These are phyloP conservation scores for Odontothrips loti DNA, from an alignment of 2,888 invertebrate genomes.

Conservation along the genomic window DNA sequence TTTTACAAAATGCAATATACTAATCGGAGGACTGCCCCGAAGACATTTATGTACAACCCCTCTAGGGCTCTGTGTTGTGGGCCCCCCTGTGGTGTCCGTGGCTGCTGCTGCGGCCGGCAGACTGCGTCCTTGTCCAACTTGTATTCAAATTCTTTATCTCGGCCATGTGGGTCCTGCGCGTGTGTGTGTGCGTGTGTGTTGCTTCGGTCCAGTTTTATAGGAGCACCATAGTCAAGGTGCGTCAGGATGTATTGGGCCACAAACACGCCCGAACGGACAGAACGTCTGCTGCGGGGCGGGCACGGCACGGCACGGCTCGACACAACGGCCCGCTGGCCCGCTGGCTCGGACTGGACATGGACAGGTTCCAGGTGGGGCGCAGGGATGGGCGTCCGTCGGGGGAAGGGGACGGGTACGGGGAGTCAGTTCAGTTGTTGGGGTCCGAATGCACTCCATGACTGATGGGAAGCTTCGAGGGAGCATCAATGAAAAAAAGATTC, in stretches of 20 bases:
- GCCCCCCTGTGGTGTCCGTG: not conserved
- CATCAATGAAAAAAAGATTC: too few relatives aligned
- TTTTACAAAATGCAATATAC: too few relatives aligned
- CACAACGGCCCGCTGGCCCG: not conserved
- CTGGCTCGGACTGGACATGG: too few relatives aligned
- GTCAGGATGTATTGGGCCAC: slow-evolving; percentile 15
- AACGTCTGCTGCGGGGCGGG: not conserved
- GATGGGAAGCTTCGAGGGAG: too few relatives aligned
- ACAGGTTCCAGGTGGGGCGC: too few relatives aligned
- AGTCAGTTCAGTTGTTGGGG: too few relatives aligned
- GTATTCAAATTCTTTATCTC: slow-evolving; percentile 16
- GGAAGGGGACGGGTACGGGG: too few relatives aligned
- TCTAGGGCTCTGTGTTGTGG: too few relatives aligned
- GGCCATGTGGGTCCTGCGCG: not conserved
- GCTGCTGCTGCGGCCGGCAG: not conserved
- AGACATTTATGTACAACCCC: too few relatives aligned
- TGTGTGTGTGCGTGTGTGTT: not conserved
- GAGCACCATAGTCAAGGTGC: not conserved
- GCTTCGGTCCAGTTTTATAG: not conserved
- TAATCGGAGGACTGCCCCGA: too few relatives aligned
- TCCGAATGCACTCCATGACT: too few relatives aligned
- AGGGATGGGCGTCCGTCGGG: too few relatives aligned
- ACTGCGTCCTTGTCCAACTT: not conserved
- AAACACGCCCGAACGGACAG: not conserved
- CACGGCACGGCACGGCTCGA: not conserved